A percentile compares a stretch with the other conserved stretches of the same genome.
These are phyloP conservation scores for Ormia ochracea DNA, from an alignment of 2,888 invertebrate species.

Conservation along the genomic window DNA sequence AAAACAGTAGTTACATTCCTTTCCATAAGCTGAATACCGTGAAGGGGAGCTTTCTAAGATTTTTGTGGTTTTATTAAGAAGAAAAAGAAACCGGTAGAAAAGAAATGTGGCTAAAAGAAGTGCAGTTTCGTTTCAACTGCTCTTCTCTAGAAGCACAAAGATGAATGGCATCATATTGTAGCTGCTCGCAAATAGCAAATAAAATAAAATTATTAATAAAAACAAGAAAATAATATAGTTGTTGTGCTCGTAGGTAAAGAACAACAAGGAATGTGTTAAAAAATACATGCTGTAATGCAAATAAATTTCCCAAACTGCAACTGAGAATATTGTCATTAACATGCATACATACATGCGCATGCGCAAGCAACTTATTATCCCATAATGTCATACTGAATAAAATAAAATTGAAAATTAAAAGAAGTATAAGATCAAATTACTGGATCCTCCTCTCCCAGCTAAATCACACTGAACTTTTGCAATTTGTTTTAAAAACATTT, in stretches of 20 bases:
- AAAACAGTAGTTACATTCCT: conserved; percentile 41
- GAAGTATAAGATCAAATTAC: conserved; percentile 21
- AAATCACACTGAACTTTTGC: neutral
- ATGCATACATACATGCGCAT: too few relatives aligned
- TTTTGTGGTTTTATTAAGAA: conserved; percentile 41
- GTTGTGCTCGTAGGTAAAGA: conserved; percentile 10
- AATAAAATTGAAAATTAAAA: neutral
- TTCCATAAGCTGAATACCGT: neutral
- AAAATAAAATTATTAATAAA: conserved; percentile 14
- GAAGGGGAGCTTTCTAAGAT: conserved; percentile 23
- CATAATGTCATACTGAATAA: neutral
- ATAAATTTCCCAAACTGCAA: neutral
- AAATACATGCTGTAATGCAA: neutral
- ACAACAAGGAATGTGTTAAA: neutral
- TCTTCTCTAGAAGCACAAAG: neutral
- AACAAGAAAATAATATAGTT: neutral
- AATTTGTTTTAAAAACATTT: neutral
- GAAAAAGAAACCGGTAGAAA: conserved; percentile 17
- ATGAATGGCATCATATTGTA: neutral
- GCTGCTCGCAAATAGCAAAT: neutral
- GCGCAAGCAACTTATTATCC: too few relatives aligned
- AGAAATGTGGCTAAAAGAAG: conserved; percentile 9
- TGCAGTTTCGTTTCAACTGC: neutral
- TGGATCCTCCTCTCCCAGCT: neutral
- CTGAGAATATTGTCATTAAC: too few relatives aligned